These are phyloP conservation scores for Myotis daubentonii DNA, from an alignment of 2,797 vertebrate genomes.

Conservation along the genomic window DNA sequence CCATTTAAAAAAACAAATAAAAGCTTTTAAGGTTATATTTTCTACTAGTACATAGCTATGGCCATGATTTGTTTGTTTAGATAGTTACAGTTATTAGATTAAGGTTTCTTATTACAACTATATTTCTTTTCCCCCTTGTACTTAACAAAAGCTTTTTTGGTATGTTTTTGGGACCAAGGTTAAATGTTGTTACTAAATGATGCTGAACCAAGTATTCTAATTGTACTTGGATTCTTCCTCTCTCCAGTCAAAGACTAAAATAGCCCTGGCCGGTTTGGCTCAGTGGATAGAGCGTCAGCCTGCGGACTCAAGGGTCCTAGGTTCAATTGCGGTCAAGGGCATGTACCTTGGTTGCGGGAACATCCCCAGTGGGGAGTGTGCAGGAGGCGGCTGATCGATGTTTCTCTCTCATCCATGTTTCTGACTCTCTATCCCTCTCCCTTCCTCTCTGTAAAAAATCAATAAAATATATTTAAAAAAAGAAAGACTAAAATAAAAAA, in stretches of 20 bases:
- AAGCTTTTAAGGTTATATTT: conserved; percentile 40
- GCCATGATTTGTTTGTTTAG: background rate
- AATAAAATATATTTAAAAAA: no score
- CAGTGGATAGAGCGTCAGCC: no score
- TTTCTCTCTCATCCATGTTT: no score
- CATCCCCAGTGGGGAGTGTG: no score
- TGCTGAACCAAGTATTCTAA: background rate
- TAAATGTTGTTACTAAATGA: conserved; percentile 17
- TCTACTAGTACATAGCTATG: background rate
- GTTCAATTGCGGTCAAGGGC: no score
- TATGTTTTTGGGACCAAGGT: background rate
- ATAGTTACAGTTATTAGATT: background rate
- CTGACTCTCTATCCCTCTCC: no score
- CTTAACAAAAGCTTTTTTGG: conserved; percentile 3
- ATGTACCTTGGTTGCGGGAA: no score
- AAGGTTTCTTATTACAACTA: background rate
- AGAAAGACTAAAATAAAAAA: background rate
- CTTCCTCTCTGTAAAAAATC: no score
- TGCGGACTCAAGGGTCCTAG: no score
- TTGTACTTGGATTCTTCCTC: background rate
- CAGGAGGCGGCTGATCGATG: no score
- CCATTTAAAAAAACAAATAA: background rate
- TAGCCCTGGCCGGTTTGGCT: background rate
- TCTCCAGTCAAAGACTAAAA: conserved; percentile 27
- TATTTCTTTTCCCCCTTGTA: background rate